Evolutionary conservation across 2,113 vertebrate species (phyloP).

Genomic region (Chaetodon trifascialis): DNA sequence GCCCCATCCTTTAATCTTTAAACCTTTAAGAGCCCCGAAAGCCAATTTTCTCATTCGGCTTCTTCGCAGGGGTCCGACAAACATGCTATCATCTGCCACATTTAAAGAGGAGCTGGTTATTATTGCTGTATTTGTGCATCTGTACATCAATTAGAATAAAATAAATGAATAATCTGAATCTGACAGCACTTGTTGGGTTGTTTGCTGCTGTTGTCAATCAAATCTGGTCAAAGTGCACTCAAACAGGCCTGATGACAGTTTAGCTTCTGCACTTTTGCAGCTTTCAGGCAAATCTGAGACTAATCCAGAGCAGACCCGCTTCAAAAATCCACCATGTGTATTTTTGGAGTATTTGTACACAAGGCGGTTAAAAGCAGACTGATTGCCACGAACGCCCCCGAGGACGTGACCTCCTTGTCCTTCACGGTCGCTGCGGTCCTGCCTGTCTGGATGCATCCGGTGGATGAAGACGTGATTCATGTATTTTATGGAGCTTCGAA

Average conservation of each 20-base stretch:
- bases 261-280: neutral
- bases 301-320: neutral
- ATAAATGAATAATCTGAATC: neutral
- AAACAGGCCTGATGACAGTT: too few species aligned
- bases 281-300: neutral
- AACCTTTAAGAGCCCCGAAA: neutral
- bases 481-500: slow-evolving; percentile 4
- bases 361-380: neutral
- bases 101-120: neutral
- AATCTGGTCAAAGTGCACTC: neutral
- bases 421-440: neutral
- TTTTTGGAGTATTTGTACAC: neutral
- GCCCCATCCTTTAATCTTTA: too few species aligned
- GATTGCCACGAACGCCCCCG: neutral
- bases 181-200: neutral
- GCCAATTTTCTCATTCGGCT: neutral
- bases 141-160: neutral
- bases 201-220: neutral
- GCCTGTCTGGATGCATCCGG: slow-evolving; percentile 1
- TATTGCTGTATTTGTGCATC: neutral
- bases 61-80: neutral
- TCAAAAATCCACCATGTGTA: neutral
- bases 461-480: slow-evolving; percentile 26
- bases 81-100: neutral
- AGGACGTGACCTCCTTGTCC: neutral